These are phyloP conservation scores for Epistrophella euchroma DNA, from an alignment of 2,888 invertebrate genomes.

Conservation along the genomic window DNA sequence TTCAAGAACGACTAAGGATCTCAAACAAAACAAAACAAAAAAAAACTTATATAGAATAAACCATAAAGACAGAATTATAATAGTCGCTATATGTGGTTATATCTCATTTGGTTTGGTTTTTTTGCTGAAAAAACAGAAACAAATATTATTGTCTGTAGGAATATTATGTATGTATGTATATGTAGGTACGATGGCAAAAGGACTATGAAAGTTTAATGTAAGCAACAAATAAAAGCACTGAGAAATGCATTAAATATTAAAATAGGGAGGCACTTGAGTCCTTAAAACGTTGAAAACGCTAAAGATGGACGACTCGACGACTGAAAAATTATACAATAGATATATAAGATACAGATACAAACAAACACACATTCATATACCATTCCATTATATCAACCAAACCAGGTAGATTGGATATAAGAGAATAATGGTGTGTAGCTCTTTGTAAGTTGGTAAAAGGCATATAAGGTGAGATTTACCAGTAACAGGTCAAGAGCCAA, in stretches of 20 bases:
- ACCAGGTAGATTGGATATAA: constrained; percentile 13
- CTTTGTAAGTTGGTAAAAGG: constrained; percentile 1
- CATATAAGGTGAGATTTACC: constrained; percentile 28
- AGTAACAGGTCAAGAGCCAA: constrained; percentile 58
- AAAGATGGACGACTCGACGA: constrained; percentile 22
- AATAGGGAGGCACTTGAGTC: constrained; percentile 68
- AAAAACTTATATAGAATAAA: constrained; percentile 26
- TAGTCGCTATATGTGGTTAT: constrained; percentile 32
- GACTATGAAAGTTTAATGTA: constrained; percentile 64
- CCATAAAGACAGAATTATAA: constrained; percentile 47
- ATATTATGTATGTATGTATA: background rate
- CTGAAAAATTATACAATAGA: constrained; percentile 24
- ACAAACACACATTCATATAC: background rate
- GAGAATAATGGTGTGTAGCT: constrained; percentile 32
- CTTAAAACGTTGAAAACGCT: constrained; percentile 45
- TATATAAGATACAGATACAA: background rate
- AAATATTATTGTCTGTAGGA: constrained; percentile 1
- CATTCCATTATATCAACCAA: background rate
- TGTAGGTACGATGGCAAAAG: constrained; percentile 27
- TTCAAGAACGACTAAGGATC: constrained; percentile 1
- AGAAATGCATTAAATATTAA: constrained; percentile 73
- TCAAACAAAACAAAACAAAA: background rate
- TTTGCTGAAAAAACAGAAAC: constrained; percentile 15
- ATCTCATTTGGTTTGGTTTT: constrained; percentile 18
- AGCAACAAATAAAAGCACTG: constrained; percentile 63